Percentiles rank a stretch among this genome's conserved stretches.
phyloP scores from a whole-genome alignment of 1,140 invertebrate species.

The Acromyrmex heyeri region DNA sequence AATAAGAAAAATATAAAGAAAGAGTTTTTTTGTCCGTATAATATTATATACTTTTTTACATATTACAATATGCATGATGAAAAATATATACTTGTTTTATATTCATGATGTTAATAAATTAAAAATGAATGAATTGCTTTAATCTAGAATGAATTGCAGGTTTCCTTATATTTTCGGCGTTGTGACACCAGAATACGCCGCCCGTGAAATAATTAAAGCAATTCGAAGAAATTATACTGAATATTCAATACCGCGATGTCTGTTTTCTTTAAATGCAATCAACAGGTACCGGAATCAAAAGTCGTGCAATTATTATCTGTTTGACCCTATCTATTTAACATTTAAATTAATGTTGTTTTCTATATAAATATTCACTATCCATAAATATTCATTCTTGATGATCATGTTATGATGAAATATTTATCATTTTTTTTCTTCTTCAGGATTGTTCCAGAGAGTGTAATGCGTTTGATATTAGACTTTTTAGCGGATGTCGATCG shows the following conservation, averaged over 20 bases:
- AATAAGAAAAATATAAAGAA: background rate
- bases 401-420: background rate
- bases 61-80: background rate
- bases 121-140: background rate
- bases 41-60: background rate
- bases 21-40: background rate
- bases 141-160: conserved; percentile 58
- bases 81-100: background rate
- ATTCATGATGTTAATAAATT: background rate
- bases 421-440: background rate
- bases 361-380: background rate
- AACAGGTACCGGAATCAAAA: conserved; percentile 71
- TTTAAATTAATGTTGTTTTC: background rate
- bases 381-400: background rate
- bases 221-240: conserved; percentile 80
- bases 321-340: background rate
- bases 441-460: conserved; percentile 74
- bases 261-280: conserved; percentile 75
- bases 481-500: conserved; percentile 70
- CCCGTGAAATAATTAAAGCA: conserved; percentile 77
- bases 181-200: conserved; percentile 77
- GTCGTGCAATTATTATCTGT: background rate
- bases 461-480: conserved; percentile 75
- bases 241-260: conserved; percentile 79
- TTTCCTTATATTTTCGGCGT: conserved; percentile 79